Evolutionary conservation across 2,113 vertebrate genomes (phyloP), one percentile per base, ranked within the genome.

Genomic region (Rhea pennata): DNA sequence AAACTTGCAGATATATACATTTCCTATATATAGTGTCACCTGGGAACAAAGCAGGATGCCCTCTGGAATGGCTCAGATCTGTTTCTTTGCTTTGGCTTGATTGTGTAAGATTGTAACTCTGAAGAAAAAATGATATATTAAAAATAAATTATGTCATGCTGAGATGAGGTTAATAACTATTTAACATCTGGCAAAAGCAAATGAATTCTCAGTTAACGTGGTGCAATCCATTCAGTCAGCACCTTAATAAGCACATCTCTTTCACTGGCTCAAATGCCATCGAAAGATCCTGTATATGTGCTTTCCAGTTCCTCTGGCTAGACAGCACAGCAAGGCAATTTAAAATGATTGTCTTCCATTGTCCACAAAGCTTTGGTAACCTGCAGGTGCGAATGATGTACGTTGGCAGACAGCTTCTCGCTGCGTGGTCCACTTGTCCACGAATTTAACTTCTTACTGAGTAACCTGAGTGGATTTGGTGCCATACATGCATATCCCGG

Each of bases 171-270:
- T 91, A 91, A 85, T 95, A 53, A 53, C 36, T 91, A 79, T 91
- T 87, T 91, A 84, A 92, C 84, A 92, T 89, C 87, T 92, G 95
- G 81, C 29, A 66, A 89, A 91, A 92, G 33, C 77, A 93, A 87
- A 82, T 82, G 81, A 53, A 70, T 89, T 82, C 66, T 76, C 73
- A 62, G 39, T 84, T 87, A 84, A 42, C 44, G 39, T 39, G 53
- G 33, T 85, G 54, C 61, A 94, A 95, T 87, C 77, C 80, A 26
- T 89, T 94, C 73, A 92, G 80, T 90, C 87, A 82, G 48, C 50
- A 84, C 62, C 86, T 81, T 92, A 70, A 84, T 76, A 79, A 96
- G 66, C 15, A 87, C 1, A 0, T 58, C 86, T 78, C 51, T 83
- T 40, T 78, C 70, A 29, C 24, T 76, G 72, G 62, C 82, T 93